Conservation (phyloP, 2,888 invertebrate species). For the Eustalomyia histrio region DNA sequence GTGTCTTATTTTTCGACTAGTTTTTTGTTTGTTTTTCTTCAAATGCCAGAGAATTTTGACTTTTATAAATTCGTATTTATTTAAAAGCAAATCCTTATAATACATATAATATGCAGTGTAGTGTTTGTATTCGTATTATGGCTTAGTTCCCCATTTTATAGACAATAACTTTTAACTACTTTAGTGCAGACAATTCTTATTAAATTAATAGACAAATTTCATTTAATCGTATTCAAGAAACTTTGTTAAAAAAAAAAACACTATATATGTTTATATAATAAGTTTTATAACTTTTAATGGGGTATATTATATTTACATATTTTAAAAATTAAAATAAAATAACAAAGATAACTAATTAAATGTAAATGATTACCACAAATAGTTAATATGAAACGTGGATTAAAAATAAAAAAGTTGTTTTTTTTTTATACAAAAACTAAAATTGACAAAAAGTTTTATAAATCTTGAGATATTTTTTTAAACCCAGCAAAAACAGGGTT, state of each 20-base stretch:
- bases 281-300: neutral
- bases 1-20: slow-evolving; percentile 51
- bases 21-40: slow-evolving; percentile 11
- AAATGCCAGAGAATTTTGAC: neutral
- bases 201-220: slow-evolving; percentile 42
- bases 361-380: neutral
- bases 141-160: slow-evolving; percentile 27
- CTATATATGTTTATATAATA: neutral
- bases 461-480: too few relatives aligned
- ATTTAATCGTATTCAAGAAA: slow-evolving; percentile 20
- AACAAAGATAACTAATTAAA: neutral
- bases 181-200: slow-evolving; percentile 28
- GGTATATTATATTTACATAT: neutral
- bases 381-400: too few relatives aligned
- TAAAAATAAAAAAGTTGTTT: too few relatives aligned
- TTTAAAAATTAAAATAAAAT: too few relatives aligned
- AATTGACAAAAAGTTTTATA: too few relatives aligned
- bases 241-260: neutral
- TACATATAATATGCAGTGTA: neutral
- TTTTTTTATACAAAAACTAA: too few relatives aligned
- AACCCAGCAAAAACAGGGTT: too few relatives aligned
- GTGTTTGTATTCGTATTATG: neutral
- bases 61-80: neutral
- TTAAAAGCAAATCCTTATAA: neutral
- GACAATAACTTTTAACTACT: slow-evolving; percentile 48